Evolutionary conservation across 2,113 vertebrate genomes (phyloP).

Genomic region (Alouatta palliata): DNA sequence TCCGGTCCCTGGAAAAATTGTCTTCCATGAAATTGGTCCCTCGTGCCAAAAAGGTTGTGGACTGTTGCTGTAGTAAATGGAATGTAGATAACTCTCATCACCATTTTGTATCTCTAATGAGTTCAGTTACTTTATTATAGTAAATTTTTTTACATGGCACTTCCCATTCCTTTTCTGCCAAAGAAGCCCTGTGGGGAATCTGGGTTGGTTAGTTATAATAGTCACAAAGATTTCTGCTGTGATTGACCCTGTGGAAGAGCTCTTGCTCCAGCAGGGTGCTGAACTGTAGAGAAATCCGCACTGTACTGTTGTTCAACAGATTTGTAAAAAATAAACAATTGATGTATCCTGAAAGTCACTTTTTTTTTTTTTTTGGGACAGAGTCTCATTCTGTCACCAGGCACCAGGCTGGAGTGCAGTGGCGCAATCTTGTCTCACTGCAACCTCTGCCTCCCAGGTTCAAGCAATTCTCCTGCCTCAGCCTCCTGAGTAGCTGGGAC

Average conservation of each 20-base stretch:
- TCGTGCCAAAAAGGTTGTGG: no score
- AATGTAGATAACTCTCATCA: background rate
- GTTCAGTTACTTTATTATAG: background rate
- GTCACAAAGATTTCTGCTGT: background rate
- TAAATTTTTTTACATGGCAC: background rate
- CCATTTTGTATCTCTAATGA: constrained; percentile 14
- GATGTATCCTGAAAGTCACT: background rate
- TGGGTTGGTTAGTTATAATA: background rate
- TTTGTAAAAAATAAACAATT: background rate
- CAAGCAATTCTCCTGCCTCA: no score
- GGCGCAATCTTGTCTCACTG: no score
- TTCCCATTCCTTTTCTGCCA: background rate
- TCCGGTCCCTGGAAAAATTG: no score
- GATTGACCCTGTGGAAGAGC: background rate
- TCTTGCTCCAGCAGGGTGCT: background rate
- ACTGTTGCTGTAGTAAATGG: background rate
- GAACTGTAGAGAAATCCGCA: background rate
- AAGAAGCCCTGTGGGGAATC: background rate
- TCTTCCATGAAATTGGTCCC: no score
- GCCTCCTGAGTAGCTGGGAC: no score
- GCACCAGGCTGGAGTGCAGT: no score
- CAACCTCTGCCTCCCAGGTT: no score
- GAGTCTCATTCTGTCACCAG: no score
- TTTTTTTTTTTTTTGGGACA: no score
- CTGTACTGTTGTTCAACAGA: background rate